phyloP scores from a whole-genome alignment of 2,797 vertebrate species.

The Epinephelus malabaricus region DNA sequence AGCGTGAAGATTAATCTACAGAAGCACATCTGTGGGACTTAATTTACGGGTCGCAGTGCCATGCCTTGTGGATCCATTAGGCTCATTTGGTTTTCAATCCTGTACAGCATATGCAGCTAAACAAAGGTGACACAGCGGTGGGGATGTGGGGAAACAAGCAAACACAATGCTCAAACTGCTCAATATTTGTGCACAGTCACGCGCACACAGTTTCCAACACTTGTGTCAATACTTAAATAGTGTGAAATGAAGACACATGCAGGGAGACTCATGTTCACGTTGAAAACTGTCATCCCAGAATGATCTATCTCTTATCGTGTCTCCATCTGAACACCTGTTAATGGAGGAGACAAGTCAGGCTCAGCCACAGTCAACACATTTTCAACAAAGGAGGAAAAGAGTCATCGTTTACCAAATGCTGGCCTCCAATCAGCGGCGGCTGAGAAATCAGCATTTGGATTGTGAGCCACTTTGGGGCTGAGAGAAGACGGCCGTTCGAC shows the following conservation, averaged over 20 bases:
- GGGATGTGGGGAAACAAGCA: conserved; percentile 35
- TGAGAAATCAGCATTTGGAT: conserved; percentile 49
- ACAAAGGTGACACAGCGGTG: conserved; percentile 61
- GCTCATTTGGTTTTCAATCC: conserved; percentile 67
- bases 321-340: conserved; percentile 46
- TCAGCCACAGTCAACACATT: conserved; percentile 36
- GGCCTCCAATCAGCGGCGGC: conserved; percentile 43
- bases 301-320: conserved; percentile 11
- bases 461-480: conserved; percentile 52
- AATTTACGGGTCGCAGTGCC: conserved; percentile 71
- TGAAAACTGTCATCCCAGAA: neutral
- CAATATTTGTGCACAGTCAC: conserved; percentile 37
- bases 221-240: conserved; percentile 2
- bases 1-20: conserved; percentile 85
- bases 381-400: conserved; percentile 42
- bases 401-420: conserved; percentile 41
- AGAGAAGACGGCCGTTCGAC: conserved; percentile 52
- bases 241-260: neutral
- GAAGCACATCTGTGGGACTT: conserved; percentile 85
- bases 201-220: neutral
- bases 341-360: conserved; percentile 5
- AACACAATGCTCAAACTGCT: conserved; percentile 38
- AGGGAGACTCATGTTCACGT: neutral
- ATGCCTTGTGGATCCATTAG: conserved; percentile 73
- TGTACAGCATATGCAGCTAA: conserved; percentile 61